A percentile compares a stretch with the other conserved stretches of the same genome.
Conservation (phyloP, 2,797 vertebrate species). For the Danio aesculapii region DNA sequence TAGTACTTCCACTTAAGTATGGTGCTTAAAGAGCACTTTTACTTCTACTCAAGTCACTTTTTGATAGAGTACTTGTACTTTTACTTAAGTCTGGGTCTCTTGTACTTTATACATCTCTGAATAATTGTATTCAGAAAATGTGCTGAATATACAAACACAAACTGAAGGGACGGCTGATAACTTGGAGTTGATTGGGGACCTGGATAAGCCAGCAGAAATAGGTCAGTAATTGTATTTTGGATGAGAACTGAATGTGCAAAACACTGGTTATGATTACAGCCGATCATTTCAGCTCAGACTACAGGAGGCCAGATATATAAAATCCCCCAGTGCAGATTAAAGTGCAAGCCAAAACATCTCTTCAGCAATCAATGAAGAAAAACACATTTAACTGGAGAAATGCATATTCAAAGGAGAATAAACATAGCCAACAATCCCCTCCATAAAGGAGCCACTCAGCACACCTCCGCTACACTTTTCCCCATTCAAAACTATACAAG, state of each 20-base stretch:
- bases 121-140: not conserved
- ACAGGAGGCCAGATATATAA: not conserved
- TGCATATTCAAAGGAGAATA: not conserved
- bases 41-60: too few relatives aligned
- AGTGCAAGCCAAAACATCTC: not conserved
- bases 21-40: too few relatives aligned
- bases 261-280: not conserved
- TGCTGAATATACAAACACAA: not conserved
- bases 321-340: not conserved
- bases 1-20: too few relatives aligned
- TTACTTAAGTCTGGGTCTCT: too few relatives aligned
- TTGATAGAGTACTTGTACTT: too few relatives aligned
- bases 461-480: too few relatives aligned
- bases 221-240: not conserved
- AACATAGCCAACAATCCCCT: not conserved
- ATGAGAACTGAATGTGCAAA: slow-evolving; percentile 1
- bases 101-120: too few relatives aligned
- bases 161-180: not conserved
- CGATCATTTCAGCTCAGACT: not conserved
- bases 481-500: too few relatives aligned
- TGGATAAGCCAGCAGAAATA: not conserved
- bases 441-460: not conserved
- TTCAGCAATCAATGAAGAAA: not conserved
- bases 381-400: not conserved
- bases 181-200: not conserved